Evolutionary conservation across 1,140 invertebrate species (phyloP), one percentile per base, ranked within the genome.

Genomic region (Philopotamus ludificatus): DNA sequence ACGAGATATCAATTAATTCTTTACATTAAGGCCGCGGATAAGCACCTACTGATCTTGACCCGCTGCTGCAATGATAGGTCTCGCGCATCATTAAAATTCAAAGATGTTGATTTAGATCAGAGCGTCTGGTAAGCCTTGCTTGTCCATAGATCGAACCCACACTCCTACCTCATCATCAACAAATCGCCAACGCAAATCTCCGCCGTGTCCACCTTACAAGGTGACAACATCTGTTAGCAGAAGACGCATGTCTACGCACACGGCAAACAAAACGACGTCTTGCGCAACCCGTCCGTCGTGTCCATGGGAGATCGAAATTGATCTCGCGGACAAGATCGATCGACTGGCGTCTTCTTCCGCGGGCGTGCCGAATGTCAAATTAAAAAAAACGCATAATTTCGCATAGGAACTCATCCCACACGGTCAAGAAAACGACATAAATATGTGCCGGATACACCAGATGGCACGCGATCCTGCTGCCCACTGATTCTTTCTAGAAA

Each of bases 51-150:
- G 44, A 47, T 47, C 44, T 47, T 47, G 44, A 47, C 44, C 44
- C 18, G 28, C 28, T 20, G 18, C 7, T 8, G 44, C 44, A 16
- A 20, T n/a, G n/a, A n/a, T 34, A 12, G 28, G 44, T 47, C 10
- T 47, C 10, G 8, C 34, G 44, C 3, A 47, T 15, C 10, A 47
- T 15, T 15, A 47, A 47, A 47, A 47, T 15, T 9, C 44, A 47
- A 47, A 47, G 44, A 47, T 20, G 44, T 47, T 47, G 44, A 47
- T 47, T 47, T 47, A 47, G 44, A 47, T 47, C 44, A 47, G 44
- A 47, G 7, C 44, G 44, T 47, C 10, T 47, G 44, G 44, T 15
- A 16, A 47, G 18, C 44, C 44, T 47, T 47, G 44, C 44, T 12
- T 16, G 44, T 47, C 44, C 44, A 47, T 47, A 47, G 7, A 47